Conservation (phyloP, 1,140 invertebrate genomes). For the Colletes gigas region DNA sequence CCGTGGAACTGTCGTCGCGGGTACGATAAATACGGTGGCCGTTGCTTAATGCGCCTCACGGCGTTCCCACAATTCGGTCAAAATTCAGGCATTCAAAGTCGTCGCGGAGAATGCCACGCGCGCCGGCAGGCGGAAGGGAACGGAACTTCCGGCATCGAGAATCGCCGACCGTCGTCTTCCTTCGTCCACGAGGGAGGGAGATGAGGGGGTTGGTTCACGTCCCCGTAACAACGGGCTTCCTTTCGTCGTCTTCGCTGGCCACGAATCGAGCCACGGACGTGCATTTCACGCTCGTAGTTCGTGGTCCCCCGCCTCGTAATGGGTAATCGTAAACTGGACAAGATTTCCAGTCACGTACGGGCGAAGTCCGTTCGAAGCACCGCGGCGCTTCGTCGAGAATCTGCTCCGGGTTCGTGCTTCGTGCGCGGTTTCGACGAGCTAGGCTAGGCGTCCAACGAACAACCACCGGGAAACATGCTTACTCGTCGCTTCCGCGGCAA, state of each 20-base stretch:
- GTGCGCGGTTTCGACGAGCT: conserved; percentile 1
- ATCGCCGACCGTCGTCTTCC: conserved; percentile 36
- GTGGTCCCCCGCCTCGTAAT: conserved; percentile 60
- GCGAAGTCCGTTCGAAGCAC: conserved; percentile 46
- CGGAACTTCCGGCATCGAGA: conserved; percentile 56
- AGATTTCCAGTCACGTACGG: conserved; percentile 73
- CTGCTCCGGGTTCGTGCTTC: conserved; percentile 5
- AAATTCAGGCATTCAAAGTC: conserved; percentile 57
- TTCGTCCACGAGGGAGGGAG: background rate
- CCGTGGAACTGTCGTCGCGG: conserved; percentile 42
- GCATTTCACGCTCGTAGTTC: conserved; percentile 41
- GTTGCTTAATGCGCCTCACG: conserved; percentile 55
- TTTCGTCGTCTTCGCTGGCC: conserved; percentile 7
- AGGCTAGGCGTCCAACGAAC: background rate
- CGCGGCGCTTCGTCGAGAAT: conserved; percentile 13
- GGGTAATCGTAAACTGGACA: conserved; percentile 69
- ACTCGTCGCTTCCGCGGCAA: conserved; percentile 15
- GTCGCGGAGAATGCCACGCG: conserved; percentile 15
- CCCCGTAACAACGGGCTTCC: conserved; percentile 15
- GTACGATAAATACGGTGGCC: conserved; percentile 53
- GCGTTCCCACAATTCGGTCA: conserved; percentile 50
- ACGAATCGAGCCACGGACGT: conserved; percentile 47
- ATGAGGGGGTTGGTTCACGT: background rate
- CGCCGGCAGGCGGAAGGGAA: conserved; percentile 31
- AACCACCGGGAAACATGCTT: conserved; percentile 20